A percentile compares a stretch with the other conserved stretches of the same genome.
Conservation (phyloP, 2,888 invertebrate genomes). For the Meta bourneti region DNA sequence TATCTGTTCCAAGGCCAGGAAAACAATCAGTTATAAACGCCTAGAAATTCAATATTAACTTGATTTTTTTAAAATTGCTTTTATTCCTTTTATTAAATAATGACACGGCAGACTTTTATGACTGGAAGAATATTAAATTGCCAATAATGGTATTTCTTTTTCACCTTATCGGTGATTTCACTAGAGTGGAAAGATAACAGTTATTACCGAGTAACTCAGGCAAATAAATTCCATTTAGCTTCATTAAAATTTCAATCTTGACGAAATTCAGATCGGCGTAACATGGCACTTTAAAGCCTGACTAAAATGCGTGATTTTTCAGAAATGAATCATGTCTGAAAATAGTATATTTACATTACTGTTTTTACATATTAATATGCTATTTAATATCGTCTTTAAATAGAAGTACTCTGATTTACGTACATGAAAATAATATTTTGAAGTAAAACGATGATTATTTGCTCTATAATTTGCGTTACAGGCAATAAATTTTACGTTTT, state of each 20-base stretch:
- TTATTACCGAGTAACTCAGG: neutral
- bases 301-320: neutral
- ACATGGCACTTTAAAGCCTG: neutral
- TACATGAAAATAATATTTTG: no score
- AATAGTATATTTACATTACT: no score
- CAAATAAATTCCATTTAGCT: neutral
- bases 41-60: slow-evolving; percentile 8
- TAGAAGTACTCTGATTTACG: no score
- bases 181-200: neutral
- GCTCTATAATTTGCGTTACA: no score
- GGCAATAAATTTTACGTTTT: no score
- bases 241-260: neutral
- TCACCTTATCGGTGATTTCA: neutral
- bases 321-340: no score
- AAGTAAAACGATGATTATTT: no score
- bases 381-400: no score
- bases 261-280: neutral
- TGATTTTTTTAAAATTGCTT: neutral
- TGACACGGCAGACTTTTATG: neutral
- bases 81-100: neutral
- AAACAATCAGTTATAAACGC: slow-evolving; percentile 19
- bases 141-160: slow-evolving; percentile 7
- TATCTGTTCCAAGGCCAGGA: neutral
- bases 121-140: neutral
- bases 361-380: no score